A percentile compares a stretch with the other conserved stretches of the same genome.
phyloP scores from a whole-genome alignment of 2,888 invertebrate genomes.

The Oasisia sp. region DNA sequence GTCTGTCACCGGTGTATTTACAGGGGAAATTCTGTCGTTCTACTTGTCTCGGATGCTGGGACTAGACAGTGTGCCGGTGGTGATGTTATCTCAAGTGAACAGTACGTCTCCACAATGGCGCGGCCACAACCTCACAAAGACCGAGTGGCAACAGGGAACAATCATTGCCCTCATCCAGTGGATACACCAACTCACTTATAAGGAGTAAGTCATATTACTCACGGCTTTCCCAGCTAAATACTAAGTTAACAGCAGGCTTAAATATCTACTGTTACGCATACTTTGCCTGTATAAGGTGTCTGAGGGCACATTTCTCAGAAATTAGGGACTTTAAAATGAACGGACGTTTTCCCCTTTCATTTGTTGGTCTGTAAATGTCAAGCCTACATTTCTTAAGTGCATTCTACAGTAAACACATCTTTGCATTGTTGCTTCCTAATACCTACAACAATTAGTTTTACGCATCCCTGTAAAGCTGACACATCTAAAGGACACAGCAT shows the following conservation, averaged over 20 bases:
- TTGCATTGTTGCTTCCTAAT: not conserved
- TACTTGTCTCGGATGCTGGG: slow-evolving; percentile 58
- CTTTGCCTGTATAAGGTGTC: slow-evolving; percentile 13
- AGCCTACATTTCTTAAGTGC: not conserved
- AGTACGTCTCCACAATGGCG: slow-evolving; percentile 49
- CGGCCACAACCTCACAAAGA: slow-evolving; percentile 40
- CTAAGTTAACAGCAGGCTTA: not conserved
- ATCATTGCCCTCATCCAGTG: slow-evolving; percentile 63
- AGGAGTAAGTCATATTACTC: slow-evolving; percentile 30
- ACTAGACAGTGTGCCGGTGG: slow-evolving; percentile 59
- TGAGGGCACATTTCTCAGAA: not conserved
- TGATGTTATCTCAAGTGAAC: slow-evolving; percentile 52
- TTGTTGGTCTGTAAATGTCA: not conserved
- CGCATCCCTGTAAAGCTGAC: not conserved
- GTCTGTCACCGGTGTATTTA: slow-evolving; percentile 27
- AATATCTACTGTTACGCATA: not conserved
- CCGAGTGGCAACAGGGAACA: slow-evolving; percentile 54
- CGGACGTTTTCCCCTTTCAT: not conserved
- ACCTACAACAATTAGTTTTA: not conserved
- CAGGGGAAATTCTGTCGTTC: slow-evolving; percentile 63
- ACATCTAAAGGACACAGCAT: not conserved
- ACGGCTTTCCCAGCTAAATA: not conserved
- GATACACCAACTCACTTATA: slow-evolving; percentile 50
- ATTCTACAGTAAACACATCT: not conserved
- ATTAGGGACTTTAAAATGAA: slow-evolving; percentile 6